These are phyloP conservation scores for Julus scanicus DNA, from an alignment of 2,888 invertebrate species.

Conservation along the genomic window DNA sequence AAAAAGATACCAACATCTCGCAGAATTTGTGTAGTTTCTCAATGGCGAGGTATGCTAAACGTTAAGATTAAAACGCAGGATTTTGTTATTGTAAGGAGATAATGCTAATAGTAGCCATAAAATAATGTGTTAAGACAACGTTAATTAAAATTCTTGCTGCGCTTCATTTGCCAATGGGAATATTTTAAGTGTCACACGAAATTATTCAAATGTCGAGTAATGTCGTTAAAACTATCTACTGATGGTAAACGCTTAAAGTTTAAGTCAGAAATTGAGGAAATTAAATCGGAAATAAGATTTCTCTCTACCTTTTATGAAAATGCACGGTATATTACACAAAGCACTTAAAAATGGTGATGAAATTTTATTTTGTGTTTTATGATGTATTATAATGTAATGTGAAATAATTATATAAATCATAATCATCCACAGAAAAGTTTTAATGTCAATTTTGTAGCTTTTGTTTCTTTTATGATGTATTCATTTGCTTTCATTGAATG, in stretches of 20 bases:
- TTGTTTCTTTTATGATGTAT: no score
- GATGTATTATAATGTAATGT: no score
- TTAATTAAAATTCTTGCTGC: neutral
- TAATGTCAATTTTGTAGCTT: no score
- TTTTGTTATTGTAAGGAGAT: neutral
- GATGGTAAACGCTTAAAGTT: neutral
- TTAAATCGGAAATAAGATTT: no score
- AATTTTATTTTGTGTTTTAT: no score
- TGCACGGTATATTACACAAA: no score
- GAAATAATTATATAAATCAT: no score
- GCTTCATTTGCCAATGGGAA: neutral
- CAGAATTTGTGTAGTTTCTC: neutral
- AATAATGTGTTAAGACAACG: neutral
- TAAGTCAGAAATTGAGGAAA: no score
- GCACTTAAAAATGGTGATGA: no score
- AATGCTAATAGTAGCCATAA: neutral
- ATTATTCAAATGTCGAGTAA: neutral
- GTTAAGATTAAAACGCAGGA: neutral
- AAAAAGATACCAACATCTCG: neutral
- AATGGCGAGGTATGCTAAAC: neutral
- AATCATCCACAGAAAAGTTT: no score
- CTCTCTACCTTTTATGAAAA: no score
- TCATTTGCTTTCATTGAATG: neutral
- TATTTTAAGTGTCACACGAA: neutral
- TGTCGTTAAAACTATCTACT: no score